phyloP scores from a whole-genome alignment of 2,113 vertebrate species.

The Geococcyx californianus region DNA sequence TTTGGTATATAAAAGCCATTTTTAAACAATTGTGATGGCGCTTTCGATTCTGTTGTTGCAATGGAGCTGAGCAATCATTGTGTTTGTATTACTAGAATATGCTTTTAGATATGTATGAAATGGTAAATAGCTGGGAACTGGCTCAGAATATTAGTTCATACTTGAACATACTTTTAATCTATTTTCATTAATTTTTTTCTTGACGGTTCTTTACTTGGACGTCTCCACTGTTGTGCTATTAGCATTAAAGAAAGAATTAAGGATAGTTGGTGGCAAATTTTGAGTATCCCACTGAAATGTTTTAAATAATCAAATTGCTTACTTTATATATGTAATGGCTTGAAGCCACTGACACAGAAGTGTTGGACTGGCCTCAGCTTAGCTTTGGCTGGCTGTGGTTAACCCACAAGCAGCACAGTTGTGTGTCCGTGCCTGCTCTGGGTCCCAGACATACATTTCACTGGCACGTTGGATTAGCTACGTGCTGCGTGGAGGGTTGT shows the following conservation, averaged over 20 bases:
- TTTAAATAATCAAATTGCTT: neutral
- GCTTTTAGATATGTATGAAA: neutral
- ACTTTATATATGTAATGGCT: neutral
- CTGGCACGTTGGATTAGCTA: neutral
- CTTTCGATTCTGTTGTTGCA: neutral
- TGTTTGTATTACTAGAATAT: neutral
- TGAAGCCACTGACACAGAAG: neutral
- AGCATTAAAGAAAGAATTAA: neutral
- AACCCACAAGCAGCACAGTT: no score
- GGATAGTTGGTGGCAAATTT: neutral
- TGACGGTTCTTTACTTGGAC: neutral
- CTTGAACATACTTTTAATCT: neutral
- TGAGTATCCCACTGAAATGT: neutral
- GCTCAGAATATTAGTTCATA: neutral
- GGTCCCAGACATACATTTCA: neutral
- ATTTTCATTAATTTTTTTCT: neutral
- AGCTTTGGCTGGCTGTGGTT: neutral
- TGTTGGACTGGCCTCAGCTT: neutral
- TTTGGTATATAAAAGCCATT: neutral
- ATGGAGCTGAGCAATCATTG: neutral
- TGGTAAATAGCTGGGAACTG: neutral
- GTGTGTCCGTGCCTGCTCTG: neutral
- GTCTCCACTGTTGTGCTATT: neutral
- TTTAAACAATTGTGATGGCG: neutral
- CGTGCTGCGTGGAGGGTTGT: rapidly evolving